Evolutionary conservation across 2,888 invertebrate species (phyloP), one percentile per base, ranked within the genome.

Genomic region (Leucophenga maculata): DNA sequence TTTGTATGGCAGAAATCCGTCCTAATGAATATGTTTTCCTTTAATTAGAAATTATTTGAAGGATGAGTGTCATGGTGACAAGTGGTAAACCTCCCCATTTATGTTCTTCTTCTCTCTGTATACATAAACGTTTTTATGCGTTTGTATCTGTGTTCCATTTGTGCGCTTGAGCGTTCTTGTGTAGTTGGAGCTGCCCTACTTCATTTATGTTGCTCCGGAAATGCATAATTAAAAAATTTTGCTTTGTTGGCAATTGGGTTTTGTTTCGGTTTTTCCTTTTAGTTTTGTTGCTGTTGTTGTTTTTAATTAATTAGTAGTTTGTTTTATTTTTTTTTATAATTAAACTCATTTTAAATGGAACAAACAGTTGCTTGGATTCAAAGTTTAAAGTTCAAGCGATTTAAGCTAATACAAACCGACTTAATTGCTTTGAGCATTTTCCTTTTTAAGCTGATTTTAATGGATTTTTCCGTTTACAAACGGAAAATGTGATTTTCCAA

Each of bases 181-280:
- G 55, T 26, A 26, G 65, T 57, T 46, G 68, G 60, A 60, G 69
- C 39, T 39, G 9, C 8, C 11, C 8, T 6, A 3, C 8, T 39
- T 39, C 11, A 39, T 39, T 39, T 67, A 62, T 65, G 22, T 48
- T 55, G 44, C 44, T 55, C 59, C 46, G 69, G 59, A 26, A 26
- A 26, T 22, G 16, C 50, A 52, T 75, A 72, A 76, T 72, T 74
- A 77, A 77, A 76, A 71, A 70, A 57, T 68, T 50, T 69, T 71
- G 69, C 71, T 67, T 66, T 59, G 59, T 59, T 32, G 22, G 9
- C 52, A 50, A 6, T 31, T 31, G 6, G 60, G 60, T 65, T 66
- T 20, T 46, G 59, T 74, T 57, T 46, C 65, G 57, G 57, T 65
- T 14, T 14, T 59, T 50, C 44, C 54, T 26, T 68, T 65, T 31